These are phyloP conservation scores for Dysdera silvatica DNA, from an alignment of 1,140 invertebrate genomes.

Conservation along the genomic window DNA sequence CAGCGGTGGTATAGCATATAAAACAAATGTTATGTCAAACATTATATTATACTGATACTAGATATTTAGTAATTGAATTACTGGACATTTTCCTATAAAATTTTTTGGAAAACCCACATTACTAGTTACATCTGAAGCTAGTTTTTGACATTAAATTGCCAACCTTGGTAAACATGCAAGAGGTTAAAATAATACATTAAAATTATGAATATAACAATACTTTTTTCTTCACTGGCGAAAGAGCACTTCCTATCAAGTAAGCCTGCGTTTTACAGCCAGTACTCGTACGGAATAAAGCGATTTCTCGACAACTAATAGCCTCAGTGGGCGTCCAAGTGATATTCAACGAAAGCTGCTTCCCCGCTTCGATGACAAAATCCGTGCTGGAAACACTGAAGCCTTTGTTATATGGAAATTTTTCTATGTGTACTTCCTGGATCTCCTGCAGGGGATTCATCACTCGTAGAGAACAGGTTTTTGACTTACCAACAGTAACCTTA, in stretches of 20 bases:
- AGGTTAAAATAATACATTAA: too few species aligned
- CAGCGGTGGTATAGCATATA: too few species aligned
- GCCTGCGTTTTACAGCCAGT: constrained; percentile 5
- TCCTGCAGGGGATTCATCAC: constrained; percentile 2
- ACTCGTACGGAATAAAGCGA: constrained; percentile 7
- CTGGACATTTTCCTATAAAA: not conserved
- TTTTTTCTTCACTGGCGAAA: constrained; percentile 12
- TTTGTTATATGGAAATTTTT: constrained; percentile 19
- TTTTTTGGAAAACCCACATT: not conserved
- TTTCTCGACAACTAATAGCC: constrained; percentile 8
- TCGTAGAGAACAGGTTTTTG: not conserved
- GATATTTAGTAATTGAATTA: not conserved
- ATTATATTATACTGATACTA: not conserved
- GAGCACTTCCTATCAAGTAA: constrained; percentile 7
- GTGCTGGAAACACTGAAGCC: constrained; percentile 4
- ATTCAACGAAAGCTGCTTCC: not conserved
- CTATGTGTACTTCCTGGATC: not conserved
- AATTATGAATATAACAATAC: not conserved
- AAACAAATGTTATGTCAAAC: not conserved
- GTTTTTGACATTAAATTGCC: not conserved
- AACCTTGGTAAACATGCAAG: not conserved
- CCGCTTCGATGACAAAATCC: not conserved
- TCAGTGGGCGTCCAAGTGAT: constrained; percentile 19
- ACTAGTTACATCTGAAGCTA: not conserved
- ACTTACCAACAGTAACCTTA: constrained; percentile 16